Percentiles rank a stretch among this genome's conserved stretches.
Evolutionary conservation across 2,797 vertebrate genomes (phyloP).

Genomic region (Falco rusticolus): DNA sequence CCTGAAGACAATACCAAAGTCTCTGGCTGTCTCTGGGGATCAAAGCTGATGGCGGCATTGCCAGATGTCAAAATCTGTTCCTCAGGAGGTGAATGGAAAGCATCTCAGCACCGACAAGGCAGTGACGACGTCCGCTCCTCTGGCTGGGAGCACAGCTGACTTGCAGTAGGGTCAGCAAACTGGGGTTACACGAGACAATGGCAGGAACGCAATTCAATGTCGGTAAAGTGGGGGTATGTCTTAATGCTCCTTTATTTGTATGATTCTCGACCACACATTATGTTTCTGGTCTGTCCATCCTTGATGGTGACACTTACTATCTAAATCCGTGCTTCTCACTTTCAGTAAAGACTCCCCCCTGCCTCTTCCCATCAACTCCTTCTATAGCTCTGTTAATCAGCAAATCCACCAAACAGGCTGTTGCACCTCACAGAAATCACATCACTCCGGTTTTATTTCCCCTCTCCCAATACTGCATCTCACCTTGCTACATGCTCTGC

Average conservation of each 20-base stretch:
- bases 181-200: not conserved
- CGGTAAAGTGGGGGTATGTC: not conserved
- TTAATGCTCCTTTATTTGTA: not conserved
- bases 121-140: not conserved
- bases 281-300: not conserved
- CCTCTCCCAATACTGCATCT: not conserved
- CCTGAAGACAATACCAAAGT: not conserved
- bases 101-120: rapidly evolving
- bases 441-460: not conserved
- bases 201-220: not conserved
- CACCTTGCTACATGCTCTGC: not conserved
- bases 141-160: not conserved
- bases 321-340: too few species aligned
- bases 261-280: not conserved
- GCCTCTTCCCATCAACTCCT: too few species aligned
- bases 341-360: too few species aligned
- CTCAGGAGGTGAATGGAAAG: not conserved
- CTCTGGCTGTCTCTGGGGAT: not conserved
- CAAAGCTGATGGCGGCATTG: not conserved
- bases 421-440: not conserved
- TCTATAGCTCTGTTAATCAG: not conserved
- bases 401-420: not conserved
- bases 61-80: not conserved
- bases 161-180: not conserved
- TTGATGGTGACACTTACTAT: too few species aligned